Evolutionary conservation across 2,113 vertebrate genomes (phyloP), one percentile per base, ranked within the genome.

Genomic region (Petromus typicus): DNA sequence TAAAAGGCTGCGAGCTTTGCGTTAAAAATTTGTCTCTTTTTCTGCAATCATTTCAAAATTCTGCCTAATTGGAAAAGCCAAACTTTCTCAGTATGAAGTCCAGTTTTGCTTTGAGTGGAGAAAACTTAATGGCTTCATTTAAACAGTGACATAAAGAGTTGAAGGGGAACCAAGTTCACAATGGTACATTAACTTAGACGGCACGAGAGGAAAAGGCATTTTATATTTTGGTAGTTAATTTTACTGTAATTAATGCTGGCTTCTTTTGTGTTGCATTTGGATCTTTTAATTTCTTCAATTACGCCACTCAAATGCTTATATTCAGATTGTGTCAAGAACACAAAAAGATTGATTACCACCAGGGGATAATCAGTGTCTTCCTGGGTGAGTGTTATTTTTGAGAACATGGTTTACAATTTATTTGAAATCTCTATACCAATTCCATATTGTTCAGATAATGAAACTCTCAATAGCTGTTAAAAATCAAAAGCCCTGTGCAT

Each of bases 291-390:
- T 96, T 63, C 37, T 92, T 94, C 95, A 88, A 23, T 90, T 92
- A 54, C 92, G 78, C 25, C 16, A 54, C 73, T 94, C 81, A 95
- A 92, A 88, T 90, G 93, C 66, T 82, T 90, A 13, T 79, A 93
- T 96, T 93, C 81, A 97, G 91, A 95, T 69, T 92, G 64, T 96
- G 91, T 95, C 81, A 90, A 82, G 91, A 93, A 90, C 71, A 97
- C 96, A 97, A 97, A 96, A 95, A 76, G 71, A 95, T 59, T 97
- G 96, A 97, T 97, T 97, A 51, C 78, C 43, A 85, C 66, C 78
- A 54, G 81, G 57, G 43, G 34, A 37, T 95, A 96, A 97, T 97
- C 90, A 95, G 40, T 18, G 5, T 86, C 86, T 93, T 94, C 71
- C 66, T 92, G 54, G 94, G 86, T 88, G 59, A 94, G 71, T 85